Evolutionary conservation across 2,888 invertebrate species (phyloP), one percentile per base, ranked within the genome.

Genomic region (Tricholauxania praeusta): DNA sequence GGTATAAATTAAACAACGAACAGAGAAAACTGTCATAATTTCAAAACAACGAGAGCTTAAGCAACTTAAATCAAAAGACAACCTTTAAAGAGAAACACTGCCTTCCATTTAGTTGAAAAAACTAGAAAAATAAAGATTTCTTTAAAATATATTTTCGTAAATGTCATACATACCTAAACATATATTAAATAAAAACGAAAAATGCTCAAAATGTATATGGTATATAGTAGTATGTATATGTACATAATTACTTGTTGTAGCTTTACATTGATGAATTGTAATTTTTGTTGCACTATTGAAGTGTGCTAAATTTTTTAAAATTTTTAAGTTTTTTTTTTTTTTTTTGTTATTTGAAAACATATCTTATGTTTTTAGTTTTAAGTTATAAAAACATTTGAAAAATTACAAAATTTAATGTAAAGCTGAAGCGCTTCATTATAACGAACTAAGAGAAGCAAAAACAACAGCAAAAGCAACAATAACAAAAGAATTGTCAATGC

Each of bases 191-290:
- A 60, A 3, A 28, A 60, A 28, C 4, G 28, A 19, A 60, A 17
- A 60, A 60, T 60, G 32, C 59, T 60, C 59, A 60, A 60, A 60
- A 60, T 32, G 3, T 28, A 28, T 28, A 28, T 28, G 28, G 28
- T 28, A 28, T n/a, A n/a, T n/a, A n/a, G n/a, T 59, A n/a, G 3
- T 8, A 51, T 28, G 15, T 51, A n/a, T 49, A 52, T 39, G 55
- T 60, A 60, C 28, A 57, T 47, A 32, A 57, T 52, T 57, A 69
- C 62, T 55, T 39, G 19, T 63, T 62, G 70, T 74, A 77, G 78
- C 78, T 77, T 77, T 78, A 77, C 76, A 78, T 78, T 78, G 78
- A 78, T 75, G 77, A 74, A 75, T 75, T 76, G 78, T 78, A 78
- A 78, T 76, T 76, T 75, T 72, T 71, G 15, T 63, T 15, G n/a